A percentile compares a stretch with the other conserved stretches of the same genome.
Evolutionary conservation across 2,113 vertebrate genomes (phyloP).

Genomic region (Phaetusa simplex): DNA sequence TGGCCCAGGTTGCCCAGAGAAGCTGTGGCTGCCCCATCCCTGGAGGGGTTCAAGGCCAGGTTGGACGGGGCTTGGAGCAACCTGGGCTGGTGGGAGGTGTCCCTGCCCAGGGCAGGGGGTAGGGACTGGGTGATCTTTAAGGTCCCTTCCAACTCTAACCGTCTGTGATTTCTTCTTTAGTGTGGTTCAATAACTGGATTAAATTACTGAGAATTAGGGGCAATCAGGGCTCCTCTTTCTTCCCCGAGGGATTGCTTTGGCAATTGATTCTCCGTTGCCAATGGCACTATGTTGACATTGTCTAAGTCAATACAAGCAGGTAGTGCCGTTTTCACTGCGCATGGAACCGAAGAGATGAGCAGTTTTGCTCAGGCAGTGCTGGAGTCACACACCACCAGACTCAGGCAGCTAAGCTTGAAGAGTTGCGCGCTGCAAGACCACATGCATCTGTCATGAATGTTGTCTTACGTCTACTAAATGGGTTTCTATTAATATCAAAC

Average conservation of each 20-base stretch:
- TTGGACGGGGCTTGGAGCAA: neutral
- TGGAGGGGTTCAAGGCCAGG: neutral
- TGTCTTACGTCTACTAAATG: constrained; percentile 37
- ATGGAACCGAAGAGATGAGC: neutral
- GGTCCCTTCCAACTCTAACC: neutral
- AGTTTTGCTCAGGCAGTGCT: neutral
- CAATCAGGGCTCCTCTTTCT: neutral
- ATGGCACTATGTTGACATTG: neutral
- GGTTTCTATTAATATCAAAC: constrained; percentile 28
- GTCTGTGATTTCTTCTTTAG: neutral
- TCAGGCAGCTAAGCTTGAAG: neutral
- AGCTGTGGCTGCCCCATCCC: neutral
- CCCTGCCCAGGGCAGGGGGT: neutral
- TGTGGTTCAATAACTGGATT: neutral
- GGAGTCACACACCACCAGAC: neutral
- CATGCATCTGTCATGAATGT: neutral
- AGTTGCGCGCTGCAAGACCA: neutral
- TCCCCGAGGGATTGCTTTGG: neutral
- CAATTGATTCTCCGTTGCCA: neutral
- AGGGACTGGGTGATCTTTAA: neutral
- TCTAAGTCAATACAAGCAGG: neutral
- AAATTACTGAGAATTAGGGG: neutral
- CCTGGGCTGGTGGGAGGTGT: neutral
- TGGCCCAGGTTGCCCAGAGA: neutral
- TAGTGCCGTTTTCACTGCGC: neutral